Conservation (phyloP, 2,888 invertebrate genomes). For the Tryphoninae sp. region DNA sequence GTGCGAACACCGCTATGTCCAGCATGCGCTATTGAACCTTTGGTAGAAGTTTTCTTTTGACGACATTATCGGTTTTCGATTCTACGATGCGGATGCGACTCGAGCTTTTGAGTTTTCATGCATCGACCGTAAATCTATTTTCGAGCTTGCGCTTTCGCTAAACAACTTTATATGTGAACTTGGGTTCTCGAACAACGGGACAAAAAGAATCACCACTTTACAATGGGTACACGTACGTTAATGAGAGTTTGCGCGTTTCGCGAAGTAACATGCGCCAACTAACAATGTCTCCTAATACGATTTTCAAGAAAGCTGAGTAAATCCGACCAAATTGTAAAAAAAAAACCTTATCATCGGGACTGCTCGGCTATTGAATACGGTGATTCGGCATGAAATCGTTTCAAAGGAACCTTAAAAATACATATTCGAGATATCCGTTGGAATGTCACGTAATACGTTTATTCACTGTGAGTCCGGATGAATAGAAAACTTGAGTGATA, state of each 20-base stretch:
- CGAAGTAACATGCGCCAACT: too few species aligned
- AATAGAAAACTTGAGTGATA: not conserved
- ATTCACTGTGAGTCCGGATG: conserved; percentile 10
- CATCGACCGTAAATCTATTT: conserved; percentile 62
- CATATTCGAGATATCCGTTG: too few species aligned
- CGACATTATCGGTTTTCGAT: conserved; percentile 68
- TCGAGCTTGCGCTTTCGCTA: conserved; percentile 38
- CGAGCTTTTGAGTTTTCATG: conserved; percentile 54
- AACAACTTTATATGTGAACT: conserved; percentile 34
- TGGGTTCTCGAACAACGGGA: not conserved
- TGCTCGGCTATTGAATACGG: too few species aligned
- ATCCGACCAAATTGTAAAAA: too few species aligned
- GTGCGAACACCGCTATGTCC: conserved; percentile 26
- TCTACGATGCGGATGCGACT: conserved; percentile 38
- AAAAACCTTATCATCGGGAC: too few species aligned
- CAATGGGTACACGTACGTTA: too few species aligned
- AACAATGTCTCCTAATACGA: too few species aligned
- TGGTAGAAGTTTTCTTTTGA: conserved; percentile 63
- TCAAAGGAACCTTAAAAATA: too few species aligned
- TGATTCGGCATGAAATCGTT: too few species aligned
- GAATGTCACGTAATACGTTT: conserved; percentile 15
- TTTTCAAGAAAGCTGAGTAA: too few species aligned
- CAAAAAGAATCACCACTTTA: too few species aligned
- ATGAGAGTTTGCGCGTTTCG: too few species aligned
- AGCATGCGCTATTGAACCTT: conserved; percentile 58